Evolutionary conservation across 2,888 invertebrate genomes (phyloP), one percentile per base, ranked within the genome.

Genomic region (Caenorhabditis sp.): DNA sequence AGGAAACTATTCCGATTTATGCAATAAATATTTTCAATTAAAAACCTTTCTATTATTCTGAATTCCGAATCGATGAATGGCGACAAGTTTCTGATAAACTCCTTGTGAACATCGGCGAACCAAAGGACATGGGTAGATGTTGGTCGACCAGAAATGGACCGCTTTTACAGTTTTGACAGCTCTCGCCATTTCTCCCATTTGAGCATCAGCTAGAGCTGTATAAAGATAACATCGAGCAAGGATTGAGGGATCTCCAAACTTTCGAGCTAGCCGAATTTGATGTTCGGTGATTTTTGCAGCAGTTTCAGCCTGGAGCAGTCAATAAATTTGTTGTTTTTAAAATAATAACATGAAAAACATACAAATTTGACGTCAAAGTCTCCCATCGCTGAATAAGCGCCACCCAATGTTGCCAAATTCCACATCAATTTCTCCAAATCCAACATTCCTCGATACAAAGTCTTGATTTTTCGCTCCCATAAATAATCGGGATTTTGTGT

Each of bases 321-420:
- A 14, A 52, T 21, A 52, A 57, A 38, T 31, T 31, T 31, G 27
- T 62, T 52, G n/a, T 58, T 50, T 49, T 38, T 43, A 31, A 31
- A 59, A 1, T 25, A 21, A 54, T 17, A 20, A 54, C n/a, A n/a
- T n/a, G 31, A 31, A 7, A 31, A 31, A 31, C 75, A 31, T 26
- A 78, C 80, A 26, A 66, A 75, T 54, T 74, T 67, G 20, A 25
- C 31, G 38, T 80, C 93, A 85, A 93, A 92, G 88, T 97, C 96
- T 1, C 97, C 97, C 63, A 97, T 90, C 0, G 96, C 94, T 1
- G 97, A 97, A 89, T 94, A 97, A 1, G 95, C 97, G 58, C 97
- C 97, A 1, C 97, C 97, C 20, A 97, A 91, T 0, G 97, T 97
- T 23, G 96, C 97, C 26, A 97, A 89, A 95, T 95, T 95, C 21